phyloP scores from a whole-genome alignment of 53 echinoderm and acorn worm species.

The Luidia sarsii region DNA sequence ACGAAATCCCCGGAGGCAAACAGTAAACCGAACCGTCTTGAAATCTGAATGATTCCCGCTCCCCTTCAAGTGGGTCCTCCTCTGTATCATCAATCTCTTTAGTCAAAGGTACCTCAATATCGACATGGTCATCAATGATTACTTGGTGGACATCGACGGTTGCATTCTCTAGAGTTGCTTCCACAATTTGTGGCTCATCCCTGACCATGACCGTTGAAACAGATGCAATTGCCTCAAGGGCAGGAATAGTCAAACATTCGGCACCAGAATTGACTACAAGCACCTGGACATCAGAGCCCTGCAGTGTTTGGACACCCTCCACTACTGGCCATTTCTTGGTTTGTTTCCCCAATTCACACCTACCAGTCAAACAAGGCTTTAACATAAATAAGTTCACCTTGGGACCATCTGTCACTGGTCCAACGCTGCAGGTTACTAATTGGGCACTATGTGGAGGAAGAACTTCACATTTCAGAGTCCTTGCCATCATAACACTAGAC shows the following conservation, averaged over 20 bases:
- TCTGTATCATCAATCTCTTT: neutral
- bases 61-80: neutral
- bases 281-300: neutral
- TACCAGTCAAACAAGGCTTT: neutral
- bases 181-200: neutral
- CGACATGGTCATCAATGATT: neutral
- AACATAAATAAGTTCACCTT: neutral
- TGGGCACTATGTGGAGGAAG: neutral
- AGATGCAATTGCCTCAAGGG: neutral
- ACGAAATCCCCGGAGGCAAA: conserved; percentile 5
- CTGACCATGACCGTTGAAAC: neutral
- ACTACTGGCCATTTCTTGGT: neutral
- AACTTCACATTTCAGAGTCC: conserved; percentile 18
- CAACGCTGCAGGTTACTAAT: neutral
- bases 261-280: neutral
- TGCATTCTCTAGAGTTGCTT: neutral
- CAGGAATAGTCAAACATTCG: neutral
- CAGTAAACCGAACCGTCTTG: neutral
- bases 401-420: neutral
- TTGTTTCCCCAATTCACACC: neutral
- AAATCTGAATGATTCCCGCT: neutral
- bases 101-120: neutral
- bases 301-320: neutral
- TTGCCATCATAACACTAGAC: neutral
- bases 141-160: neutral